Conservation (phyloP, 2,888 invertebrate species). For the Cyaniris semiargus region DNA sequence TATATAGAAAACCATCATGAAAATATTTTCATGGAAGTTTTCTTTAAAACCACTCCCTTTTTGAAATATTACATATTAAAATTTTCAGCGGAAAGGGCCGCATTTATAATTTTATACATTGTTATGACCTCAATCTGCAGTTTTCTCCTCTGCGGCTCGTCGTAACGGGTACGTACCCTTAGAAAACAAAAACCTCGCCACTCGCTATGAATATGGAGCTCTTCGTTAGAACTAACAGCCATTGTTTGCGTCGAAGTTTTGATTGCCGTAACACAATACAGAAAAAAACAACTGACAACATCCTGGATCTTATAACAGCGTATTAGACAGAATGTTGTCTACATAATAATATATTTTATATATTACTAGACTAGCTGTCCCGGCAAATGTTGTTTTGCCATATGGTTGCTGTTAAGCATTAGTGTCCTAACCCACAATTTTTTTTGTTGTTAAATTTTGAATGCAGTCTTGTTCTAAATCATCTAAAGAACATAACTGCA, state of each 20-base stretch:
- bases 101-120: neutral
- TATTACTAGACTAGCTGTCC: too few species aligned
- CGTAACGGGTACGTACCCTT: neutral
- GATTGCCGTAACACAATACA: neutral
- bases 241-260: conserved; percentile 23
- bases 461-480: too few species aligned
- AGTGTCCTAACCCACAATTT: too few species aligned
- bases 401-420: too few species aligned
- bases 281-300: neutral
- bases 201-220: conserved; percentile 12
- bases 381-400: too few species aligned
- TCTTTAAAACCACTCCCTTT: too few species aligned
- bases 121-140: neutral
- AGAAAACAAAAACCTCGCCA: neutral
- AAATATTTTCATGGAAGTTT: too few species aligned
- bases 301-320: neutral
- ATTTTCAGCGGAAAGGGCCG: neutral
- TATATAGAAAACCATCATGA: too few species aligned
- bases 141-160: neutral
- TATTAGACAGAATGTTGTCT: neutral
- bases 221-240: conserved; percentile 11
- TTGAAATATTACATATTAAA: too few species aligned
- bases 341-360: too few species aligned
- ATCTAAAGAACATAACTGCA: too few species aligned
- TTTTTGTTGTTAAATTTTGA: too few species aligned